Percentiles rank a stretch among this genome's conserved stretches.
Conservation (phyloP, 2,888 invertebrate genomes). For the Lutraria lutraria region DNA sequence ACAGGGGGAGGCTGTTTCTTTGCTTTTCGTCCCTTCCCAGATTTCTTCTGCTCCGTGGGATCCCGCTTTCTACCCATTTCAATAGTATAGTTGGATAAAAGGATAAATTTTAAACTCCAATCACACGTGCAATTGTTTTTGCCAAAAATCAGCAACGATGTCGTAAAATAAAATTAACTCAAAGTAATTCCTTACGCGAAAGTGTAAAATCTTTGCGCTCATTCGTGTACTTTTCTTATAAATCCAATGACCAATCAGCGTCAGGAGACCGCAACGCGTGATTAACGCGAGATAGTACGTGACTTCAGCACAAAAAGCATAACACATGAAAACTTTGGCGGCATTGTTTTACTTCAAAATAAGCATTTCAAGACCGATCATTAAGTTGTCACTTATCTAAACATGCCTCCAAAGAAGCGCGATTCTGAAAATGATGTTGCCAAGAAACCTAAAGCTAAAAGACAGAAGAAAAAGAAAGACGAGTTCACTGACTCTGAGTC, state of each 20-base stretch:
- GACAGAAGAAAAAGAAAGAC: constrained; percentile 79
- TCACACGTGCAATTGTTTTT: constrained; percentile 55
- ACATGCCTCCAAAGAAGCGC: constrained; percentile 82
- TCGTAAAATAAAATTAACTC: constrained; percentile 20
- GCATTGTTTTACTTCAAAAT: constrained; percentile 50
- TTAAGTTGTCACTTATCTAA: constrained; percentile 15
- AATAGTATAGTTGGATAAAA: not conserved
- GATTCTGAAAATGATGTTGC: constrained; percentile 74
- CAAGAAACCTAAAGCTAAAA: constrained; percentile 74
- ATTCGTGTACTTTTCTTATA: not conserved
- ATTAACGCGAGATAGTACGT: constrained; percentile 20
- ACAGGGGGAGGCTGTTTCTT: constrained; percentile 94
- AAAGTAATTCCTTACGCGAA: not conserved
- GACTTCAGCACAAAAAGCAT: constrained; percentile 58
- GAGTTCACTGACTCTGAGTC: constrained; percentile 71
- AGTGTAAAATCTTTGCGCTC: constrained; percentile 1
- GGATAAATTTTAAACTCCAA: not conserved
- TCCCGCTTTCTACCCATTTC: constrained; percentile 84
- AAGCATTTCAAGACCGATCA: not conserved
- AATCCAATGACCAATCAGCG: constrained; percentile 1
- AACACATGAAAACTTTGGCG: constrained; percentile 70
- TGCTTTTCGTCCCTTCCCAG: constrained; percentile 94
- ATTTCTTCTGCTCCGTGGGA: constrained; percentile 88
- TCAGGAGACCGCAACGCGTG: not conserved
- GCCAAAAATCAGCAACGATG: constrained; percentile 31